phyloP scores from a whole-genome alignment of 2,113 vertebrate species.

The rabbit (Oryctolagus cuniculus) region DNA sequence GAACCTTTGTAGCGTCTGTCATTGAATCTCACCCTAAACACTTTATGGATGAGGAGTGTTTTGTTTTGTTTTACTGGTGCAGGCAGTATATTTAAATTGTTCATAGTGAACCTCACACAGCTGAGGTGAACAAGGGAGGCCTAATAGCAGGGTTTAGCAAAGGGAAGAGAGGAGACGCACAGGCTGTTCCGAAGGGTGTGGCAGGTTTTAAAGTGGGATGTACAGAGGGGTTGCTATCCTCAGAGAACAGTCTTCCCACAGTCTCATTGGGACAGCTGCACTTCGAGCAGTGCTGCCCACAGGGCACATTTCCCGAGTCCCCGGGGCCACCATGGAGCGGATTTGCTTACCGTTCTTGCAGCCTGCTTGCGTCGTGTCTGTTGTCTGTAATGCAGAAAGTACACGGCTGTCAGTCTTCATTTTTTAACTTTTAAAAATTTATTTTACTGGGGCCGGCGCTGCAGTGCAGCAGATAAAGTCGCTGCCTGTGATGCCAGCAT shows the following conservation, averaged over 20 bases:
- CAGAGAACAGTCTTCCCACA: neutral
- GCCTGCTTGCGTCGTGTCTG: neutral
- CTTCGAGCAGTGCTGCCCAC: neutral
- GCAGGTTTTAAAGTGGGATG: neutral
- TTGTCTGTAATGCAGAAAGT: neutral
- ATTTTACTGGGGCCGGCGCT: no score
- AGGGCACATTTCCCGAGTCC: slow-evolving; percentile 14
- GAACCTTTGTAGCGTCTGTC: slow-evolving; percentile 39
- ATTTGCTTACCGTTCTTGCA: neutral
- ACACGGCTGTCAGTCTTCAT: no score
- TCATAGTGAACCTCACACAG: slow-evolving; percentile 31
- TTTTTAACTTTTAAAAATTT: no score
- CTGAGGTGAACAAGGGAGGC: neutral
- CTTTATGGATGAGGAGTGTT: neutral
- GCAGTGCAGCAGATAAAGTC: no score
- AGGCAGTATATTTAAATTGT: neutral
- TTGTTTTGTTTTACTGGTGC: neutral
- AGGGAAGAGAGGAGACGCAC: neutral
- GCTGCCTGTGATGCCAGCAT: no score
- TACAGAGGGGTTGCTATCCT: neutral
- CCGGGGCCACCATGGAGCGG: neutral
- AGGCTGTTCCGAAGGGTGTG: neutral
- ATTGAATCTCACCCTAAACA: slow-evolving; percentile 21
- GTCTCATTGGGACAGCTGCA: neutral
- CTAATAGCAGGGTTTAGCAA: neutral